phyloP scores from a whole-genome alignment of 1,140 invertebrate species.

The Epicauta chinensis region DNA sequence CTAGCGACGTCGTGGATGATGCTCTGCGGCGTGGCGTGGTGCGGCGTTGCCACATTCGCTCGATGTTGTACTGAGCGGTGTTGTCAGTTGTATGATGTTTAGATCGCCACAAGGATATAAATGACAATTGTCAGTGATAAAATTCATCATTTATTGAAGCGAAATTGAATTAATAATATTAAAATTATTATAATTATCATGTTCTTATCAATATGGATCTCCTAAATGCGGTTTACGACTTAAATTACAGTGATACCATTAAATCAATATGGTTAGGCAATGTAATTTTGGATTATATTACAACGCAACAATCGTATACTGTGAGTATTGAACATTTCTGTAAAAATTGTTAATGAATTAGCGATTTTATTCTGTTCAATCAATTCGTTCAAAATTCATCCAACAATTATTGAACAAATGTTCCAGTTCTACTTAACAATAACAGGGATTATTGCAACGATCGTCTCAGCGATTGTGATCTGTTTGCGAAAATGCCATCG shows the following conservation, averaged over 20 bases:
- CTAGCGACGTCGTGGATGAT: no score
- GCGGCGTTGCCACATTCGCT: no score
- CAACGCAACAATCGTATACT: slow-evolving; percentile 11
- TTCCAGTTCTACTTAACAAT: slow-evolving; percentile 3
- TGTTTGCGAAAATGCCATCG: slow-evolving; percentile 10
- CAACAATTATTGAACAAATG: background rate
- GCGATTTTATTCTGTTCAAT: no score
- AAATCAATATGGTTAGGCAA: slow-evolving; percentile 19
- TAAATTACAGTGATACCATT: slow-evolving; percentile 11
- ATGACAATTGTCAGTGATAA: no score
- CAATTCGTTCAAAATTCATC: no score
- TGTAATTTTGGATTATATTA: slow-evolving; percentile 1
- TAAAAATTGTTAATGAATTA: background rate
- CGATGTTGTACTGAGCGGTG: no score
- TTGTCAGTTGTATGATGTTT: no score
- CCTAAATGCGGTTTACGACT: slow-evolving; percentile 19
- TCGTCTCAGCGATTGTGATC: slow-evolving; percentile 3
- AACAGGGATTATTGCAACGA: slow-evolving; percentile 4
- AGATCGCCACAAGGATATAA: no score
- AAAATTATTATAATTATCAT: no score
- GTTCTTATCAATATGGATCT: slow-evolving; percentile 19
- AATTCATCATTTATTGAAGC: no score
- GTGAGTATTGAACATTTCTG: background rate
- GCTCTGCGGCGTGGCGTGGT: no score
- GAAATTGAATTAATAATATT: no score